A percentile compares a stretch with the other conserved stretches of the same genome.
Evolutionary conservation across 2,888 invertebrate species (phyloP).

Genomic region (Tipula helvola): DNA sequence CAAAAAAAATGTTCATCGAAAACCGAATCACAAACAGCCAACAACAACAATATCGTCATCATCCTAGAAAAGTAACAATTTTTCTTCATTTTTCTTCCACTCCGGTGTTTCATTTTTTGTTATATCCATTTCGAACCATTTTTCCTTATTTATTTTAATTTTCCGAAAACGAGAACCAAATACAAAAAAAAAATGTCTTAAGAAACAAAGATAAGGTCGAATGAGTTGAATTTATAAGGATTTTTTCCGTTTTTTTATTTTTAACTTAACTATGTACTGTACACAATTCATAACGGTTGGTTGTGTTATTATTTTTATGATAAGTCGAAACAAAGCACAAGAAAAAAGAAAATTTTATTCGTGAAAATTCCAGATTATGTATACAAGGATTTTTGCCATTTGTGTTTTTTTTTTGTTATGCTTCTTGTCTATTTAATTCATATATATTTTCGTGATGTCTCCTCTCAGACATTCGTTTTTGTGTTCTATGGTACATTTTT

Average conservation of each 20-base stretch:
- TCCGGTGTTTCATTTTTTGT: not conserved
- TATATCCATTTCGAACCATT: not conserved
- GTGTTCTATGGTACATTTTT: not conserved
- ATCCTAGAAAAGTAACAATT: not conserved
- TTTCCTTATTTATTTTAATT: constrained; percentile 4
- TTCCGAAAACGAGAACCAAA: not conserved
- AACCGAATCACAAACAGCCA: not conserved
- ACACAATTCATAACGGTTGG: constrained; percentile 4
- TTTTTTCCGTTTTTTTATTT: not conserved
- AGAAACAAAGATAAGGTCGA: constrained; percentile 4
- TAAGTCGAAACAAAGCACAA: not conserved
- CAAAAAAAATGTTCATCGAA: not conserved
- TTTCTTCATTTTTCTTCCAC: not conserved
- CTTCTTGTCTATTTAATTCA: not conserved
- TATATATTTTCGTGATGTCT: not conserved
- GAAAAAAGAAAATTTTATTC: not conserved
- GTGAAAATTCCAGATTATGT: not conserved
- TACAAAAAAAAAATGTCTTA: not conserved
- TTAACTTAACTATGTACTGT: not conserved
- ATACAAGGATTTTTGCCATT: not conserved
- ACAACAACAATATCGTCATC: not conserved
- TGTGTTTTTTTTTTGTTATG: not conserved
- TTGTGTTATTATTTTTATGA: constrained; percentile 4
- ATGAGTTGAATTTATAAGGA: not conserved
- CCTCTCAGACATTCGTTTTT: not conserved